phyloP scores from a whole-genome alignment of 2,888 invertebrate species.

The Myathropa florea region DNA sequence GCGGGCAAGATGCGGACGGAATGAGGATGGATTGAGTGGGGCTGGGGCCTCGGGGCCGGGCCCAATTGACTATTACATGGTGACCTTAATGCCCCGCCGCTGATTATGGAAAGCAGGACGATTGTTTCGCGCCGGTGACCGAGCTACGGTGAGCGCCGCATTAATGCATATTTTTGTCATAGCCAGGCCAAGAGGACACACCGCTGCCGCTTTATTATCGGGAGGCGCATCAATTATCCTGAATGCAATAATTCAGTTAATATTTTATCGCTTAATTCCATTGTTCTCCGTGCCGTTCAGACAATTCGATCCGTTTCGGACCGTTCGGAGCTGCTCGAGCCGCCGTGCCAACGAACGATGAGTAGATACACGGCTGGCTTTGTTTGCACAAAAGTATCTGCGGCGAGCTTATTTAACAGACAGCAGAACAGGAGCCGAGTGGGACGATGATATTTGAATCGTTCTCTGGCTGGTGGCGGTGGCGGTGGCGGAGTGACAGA shows the following conservation, averaged over 20 bases:
- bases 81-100: conserved; percentile 55
- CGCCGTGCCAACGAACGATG: background rate
- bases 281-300: conserved; percentile 24
- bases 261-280: conserved; percentile 62
- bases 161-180: conserved; percentile 59
- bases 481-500: too few relatives aligned
- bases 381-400: background rate
- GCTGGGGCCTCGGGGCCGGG: background rate
- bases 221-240: conserved; percentile 57
- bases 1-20: background rate
- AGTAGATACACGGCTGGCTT: background rate
- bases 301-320: background rate
- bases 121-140: conserved; percentile 46
- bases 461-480: too few relatives aligned
- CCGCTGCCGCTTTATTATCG: conserved; percentile 56
- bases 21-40: background rate
- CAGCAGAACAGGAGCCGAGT: background rate
- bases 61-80: conserved; percentile 47
- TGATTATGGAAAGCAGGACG: conserved; percentile 7
- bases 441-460: background rate
- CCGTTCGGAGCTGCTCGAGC: too few relatives aligned
- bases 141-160: conserved; percentile 19
- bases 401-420: background rate
- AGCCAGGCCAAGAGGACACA: conserved; percentile 23
- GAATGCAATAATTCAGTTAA: conserved; percentile 53